Conservation (phyloP, 2,888 invertebrate genomes). For the Hemithea aestivaria region DNA sequence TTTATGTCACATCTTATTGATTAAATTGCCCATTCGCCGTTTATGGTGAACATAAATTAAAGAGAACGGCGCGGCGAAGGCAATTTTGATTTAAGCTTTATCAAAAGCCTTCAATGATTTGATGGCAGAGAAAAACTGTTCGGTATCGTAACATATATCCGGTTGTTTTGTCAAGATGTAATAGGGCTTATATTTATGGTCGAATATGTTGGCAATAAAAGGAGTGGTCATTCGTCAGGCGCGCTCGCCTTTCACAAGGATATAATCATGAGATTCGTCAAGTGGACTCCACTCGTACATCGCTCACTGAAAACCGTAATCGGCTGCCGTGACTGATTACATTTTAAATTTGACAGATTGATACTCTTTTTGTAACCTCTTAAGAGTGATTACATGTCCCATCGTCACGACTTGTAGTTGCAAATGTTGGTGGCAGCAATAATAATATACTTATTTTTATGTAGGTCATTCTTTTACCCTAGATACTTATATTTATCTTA, state of each 20-base stretch:
- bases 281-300: conserved; percentile 36
- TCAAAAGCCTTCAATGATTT: conserved; percentile 10
- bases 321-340: conserved; percentile 42
- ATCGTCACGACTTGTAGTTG: no score
- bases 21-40: conserved; percentile 29
- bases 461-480: no score
- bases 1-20: no score
- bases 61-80: conserved; percentile 11
- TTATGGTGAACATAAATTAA: conserved; percentile 1
- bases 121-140: conserved; percentile 5
- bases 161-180: conserved; percentile 36
- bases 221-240: conserved; percentile 60
- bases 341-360: conserved; percentile 47
- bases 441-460: no score
- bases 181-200: conserved; percentile 50
- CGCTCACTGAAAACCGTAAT: conserved; percentile 41
- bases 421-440: neutral
- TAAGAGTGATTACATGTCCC: conserved; percentile 2
- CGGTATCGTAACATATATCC: conserved; percentile 13
- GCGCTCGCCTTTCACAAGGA: conserved; percentile 54
- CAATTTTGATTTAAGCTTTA: conserved; percentile 21
- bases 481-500: no score
- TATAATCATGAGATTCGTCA: conserved; percentile 69
- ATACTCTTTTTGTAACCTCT: no score
- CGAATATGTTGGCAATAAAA: conserved; percentile 49